Percentiles rank a stretch among this genome's conserved stretches.
Conservation (phyloP, 2,797 vertebrate genomes). For the Meda fulgida region DNA sequence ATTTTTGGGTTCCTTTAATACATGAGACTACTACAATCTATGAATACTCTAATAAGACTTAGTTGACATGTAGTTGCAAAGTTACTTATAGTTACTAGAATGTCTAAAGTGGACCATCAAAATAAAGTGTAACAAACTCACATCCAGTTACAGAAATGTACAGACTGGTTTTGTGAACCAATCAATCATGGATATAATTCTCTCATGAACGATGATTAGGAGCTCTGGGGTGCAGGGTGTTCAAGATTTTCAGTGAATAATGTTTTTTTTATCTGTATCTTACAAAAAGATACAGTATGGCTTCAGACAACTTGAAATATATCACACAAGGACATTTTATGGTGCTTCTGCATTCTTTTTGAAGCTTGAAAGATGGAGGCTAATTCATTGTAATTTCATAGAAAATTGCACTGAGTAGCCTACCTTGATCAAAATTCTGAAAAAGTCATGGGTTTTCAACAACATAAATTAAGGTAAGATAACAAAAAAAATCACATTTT, state of each 20-base stretch:
- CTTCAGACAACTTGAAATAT: neutral
- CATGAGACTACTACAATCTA: too few species aligned
- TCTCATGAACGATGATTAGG: neutral
- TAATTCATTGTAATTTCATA: neutral
- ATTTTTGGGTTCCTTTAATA: too few species aligned
- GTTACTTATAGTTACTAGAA: neutral
- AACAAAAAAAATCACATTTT: too few species aligned
- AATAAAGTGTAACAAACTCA: neutral
- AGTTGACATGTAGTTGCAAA: neutral
- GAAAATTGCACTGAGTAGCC: neutral
- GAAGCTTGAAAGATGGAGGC: neutral
- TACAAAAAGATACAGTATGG: neutral
- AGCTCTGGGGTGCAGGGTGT: neutral
- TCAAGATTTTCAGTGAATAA: neutral
- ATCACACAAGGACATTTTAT: neutral
- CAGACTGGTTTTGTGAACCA: neutral
- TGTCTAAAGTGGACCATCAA: neutral
- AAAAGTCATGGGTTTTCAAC: neutral
- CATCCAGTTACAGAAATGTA: neutral
- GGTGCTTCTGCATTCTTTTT: neutral
- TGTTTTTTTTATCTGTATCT: neutral
- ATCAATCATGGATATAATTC: neutral
- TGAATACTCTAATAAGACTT: neutral
- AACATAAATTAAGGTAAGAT: neutral
- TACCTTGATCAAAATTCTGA: neutral